Evolutionary conservation across 2,113 vertebrate species (phyloP).

Genomic region (Centrocercus urophasianus): DNA sequence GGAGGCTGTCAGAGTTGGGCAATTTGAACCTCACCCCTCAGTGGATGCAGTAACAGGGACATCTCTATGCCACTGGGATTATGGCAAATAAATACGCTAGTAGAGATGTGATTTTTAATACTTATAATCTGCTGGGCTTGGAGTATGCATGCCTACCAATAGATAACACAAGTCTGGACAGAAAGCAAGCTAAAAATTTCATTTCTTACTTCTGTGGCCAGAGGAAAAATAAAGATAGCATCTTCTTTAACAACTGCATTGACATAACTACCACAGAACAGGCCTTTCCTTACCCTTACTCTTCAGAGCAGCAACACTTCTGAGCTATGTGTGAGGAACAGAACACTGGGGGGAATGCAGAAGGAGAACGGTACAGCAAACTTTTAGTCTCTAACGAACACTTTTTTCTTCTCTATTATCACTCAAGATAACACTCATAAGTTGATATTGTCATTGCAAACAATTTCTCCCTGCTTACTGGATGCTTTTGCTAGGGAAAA

Average conservation of each 20-base stretch:
- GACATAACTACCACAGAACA: not conserved
- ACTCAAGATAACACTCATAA: not conserved
- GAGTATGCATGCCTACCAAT: not conserved
- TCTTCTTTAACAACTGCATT: not conserved
- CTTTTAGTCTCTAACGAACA: not conserved
- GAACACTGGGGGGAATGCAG: not conserved
- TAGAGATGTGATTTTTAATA: not conserved
- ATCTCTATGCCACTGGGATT: not conserved
- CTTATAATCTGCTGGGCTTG: not conserved
- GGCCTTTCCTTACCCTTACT: not conserved
- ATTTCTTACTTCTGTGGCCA: not conserved
- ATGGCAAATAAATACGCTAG: not conserved
- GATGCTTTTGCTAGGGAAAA: not conserved
- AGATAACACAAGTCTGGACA: not conserved
- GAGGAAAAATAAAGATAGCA: not conserved
- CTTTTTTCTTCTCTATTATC: not conserved
- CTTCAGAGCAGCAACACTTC: not conserved
- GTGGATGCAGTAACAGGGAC: not conserved
- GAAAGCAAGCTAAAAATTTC: not conserved
- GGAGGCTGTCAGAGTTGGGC: not conserved
- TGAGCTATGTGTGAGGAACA: not conserved
- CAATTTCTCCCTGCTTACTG: not conserved
- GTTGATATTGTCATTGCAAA: not conserved
- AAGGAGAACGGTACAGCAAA: not conserved
- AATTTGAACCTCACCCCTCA: not conserved